phyloP scores from a whole-genome alignment of 2,113 vertebrate genomes.

The Limnothrissa miodon region DNA sequence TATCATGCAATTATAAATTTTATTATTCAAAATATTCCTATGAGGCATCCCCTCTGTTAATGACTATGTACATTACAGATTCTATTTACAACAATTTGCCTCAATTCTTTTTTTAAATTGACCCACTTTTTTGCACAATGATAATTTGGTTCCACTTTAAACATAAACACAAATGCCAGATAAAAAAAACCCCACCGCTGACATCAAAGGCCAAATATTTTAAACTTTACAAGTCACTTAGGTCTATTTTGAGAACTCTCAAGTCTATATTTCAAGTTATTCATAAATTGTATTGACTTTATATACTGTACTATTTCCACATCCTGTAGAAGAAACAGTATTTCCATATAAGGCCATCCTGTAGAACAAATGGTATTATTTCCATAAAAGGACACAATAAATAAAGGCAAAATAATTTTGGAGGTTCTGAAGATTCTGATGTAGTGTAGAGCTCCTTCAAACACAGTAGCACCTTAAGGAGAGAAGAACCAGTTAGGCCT shows the following conservation, averaged over 20 bases:
- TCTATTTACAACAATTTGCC: neutral
- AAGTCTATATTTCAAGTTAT: neutral
- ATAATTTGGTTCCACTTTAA: neutral
- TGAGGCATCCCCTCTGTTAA: neutral
- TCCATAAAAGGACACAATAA: neutral
- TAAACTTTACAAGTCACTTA: neutral
- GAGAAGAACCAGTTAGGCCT: neutral
- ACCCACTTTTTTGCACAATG: neutral
- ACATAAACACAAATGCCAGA: neutral
- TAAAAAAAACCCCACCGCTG: neutral
- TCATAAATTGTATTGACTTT: neutral
- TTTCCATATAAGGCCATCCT: neutral
- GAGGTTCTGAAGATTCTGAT: neutral
- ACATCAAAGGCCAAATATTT: neutral
- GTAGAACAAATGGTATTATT: neutral
- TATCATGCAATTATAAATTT: neutral
- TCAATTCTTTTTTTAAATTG: neutral
- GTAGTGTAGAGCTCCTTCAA: neutral
- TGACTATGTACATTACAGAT: slow-evolving; percentile 5
- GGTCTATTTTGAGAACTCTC: neutral
- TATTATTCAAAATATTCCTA: neutral
- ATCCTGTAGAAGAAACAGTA: neutral
- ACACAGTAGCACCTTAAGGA: neutral
- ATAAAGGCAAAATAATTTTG: neutral
- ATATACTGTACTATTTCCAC: too few relatives aligned